phyloP scores from a whole-genome alignment of 2,797 vertebrate species.

The Eupleurogrammus muticus region DNA sequence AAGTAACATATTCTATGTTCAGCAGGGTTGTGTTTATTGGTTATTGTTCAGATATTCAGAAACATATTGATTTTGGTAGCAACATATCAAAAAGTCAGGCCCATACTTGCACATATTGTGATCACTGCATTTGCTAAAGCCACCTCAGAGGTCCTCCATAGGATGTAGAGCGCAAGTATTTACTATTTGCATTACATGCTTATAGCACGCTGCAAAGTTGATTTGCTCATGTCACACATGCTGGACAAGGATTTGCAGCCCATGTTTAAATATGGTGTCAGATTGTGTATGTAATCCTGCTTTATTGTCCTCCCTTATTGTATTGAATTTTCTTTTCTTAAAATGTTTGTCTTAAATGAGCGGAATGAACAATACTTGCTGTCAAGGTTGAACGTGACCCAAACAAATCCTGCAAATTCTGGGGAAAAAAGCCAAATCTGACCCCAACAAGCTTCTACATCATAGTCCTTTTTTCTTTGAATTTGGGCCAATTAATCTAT shows the following conservation, averaged over 20 bases:
- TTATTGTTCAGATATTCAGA: slow-evolving; percentile 18
- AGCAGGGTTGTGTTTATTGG: slow-evolving; percentile 14
- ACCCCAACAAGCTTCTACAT: not conserved
- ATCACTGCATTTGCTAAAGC: too few relatives aligned
- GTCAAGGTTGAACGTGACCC: not conserved
- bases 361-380: not conserved
- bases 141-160: not conserved
- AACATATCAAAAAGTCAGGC: not conserved
- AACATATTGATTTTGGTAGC: slow-evolving; percentile 13
- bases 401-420: not conserved
- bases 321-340: not conserved
- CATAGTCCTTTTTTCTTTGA: not conserved
- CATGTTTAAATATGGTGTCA: not conserved
- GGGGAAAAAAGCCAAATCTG: not conserved
- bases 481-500: not conserved
- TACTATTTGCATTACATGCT: not conserved
- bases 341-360: not conserved
- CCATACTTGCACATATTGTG: slow-evolving; percentile 1
- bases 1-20: slow-evolving; percentile 38
- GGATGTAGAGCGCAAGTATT: not conserved
- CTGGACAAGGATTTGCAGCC: slow-evolving; percentile 8
- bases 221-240: not conserved
- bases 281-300: not conserved
- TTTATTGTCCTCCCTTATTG: not conserved
- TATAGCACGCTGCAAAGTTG: not conserved